phyloP scores from a whole-genome alignment of 1,140 invertebrate genomes.

The Drosophila sp. region DNA sequence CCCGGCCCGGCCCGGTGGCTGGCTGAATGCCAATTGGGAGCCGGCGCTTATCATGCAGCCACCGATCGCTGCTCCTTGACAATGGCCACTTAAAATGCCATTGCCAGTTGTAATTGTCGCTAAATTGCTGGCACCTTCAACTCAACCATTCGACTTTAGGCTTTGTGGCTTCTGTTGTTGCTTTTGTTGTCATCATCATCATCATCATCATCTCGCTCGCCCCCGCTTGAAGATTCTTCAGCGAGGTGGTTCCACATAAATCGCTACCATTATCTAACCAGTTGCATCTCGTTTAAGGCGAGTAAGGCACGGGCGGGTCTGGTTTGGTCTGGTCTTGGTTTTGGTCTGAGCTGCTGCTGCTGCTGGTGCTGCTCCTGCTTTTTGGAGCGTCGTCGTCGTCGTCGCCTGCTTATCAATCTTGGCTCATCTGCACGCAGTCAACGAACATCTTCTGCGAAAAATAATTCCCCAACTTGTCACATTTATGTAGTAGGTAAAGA shows the following conservation, averaged over 20 bases:
- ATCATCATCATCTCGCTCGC: background rate
- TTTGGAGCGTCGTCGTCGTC: slow-evolving; percentile 16
- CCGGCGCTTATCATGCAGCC: slow-evolving; percentile 53
- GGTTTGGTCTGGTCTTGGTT: slow-evolving; percentile 3
- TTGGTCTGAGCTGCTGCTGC: slow-evolving; percentile 10
- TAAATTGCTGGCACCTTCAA: slow-evolving; percentile 68
- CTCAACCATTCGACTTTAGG: slow-evolving; percentile 10
- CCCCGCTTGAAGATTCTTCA: background rate
- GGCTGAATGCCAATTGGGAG: slow-evolving; percentile 26
- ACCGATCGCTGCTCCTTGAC: slow-evolving; percentile 65
- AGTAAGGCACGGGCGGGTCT: slow-evolving; percentile 42
- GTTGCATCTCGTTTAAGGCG: slow-evolving; percentile 58
- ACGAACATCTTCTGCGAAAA: slow-evolving; percentile 78
- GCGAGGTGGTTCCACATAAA: slow-evolving; percentile 68
- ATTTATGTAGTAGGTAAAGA: slow-evolving; percentile 58
- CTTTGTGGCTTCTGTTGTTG: slow-evolving; percentile 51
- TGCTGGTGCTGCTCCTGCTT: slow-evolving; percentile 15
- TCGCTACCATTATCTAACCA: slow-evolving; percentile 66
- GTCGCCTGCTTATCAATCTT: slow-evolving; percentile 71
- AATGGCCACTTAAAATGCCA: slow-evolving; percentile 81
- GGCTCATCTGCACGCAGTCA: slow-evolving; percentile 67
- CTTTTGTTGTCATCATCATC: slow-evolving; percentile 41
- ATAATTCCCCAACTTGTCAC: slow-evolving; percentile 80
- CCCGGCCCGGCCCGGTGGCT: no score
- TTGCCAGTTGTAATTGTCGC: slow-evolving; percentile 74